These are phyloP conservation scores for Phalacrocorax brasilianus DNA, from an alignment of 2,113 vertebrate genomes.

Conservation along the genomic window DNA sequence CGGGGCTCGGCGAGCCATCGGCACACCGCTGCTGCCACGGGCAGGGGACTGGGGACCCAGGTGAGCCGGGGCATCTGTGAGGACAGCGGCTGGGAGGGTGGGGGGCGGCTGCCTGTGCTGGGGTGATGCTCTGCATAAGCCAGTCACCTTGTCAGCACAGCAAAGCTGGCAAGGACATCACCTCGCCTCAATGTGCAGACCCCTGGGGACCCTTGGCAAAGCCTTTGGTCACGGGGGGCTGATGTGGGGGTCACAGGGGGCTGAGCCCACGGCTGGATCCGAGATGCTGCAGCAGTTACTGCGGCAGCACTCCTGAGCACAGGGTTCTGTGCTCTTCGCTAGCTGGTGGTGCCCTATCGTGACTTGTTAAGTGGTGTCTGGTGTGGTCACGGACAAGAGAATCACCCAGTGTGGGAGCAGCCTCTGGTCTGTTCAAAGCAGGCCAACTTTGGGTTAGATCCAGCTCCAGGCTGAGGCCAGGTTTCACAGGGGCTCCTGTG, in stretches of 20 bases:
- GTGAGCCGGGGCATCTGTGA: rapidly evolving
- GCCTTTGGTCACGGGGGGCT: background rate
- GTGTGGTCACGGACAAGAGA: rapidly evolving
- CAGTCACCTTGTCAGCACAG: rapidly evolving
- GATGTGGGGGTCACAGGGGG: background rate
- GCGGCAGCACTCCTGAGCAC: background rate
- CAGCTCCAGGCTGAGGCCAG: background rate
- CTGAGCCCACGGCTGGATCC: rapidly evolving
- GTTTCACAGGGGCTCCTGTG: background rate
- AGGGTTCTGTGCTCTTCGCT: background rate
- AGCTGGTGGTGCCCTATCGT: rapidly evolving
- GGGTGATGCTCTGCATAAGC: rapidly evolving
- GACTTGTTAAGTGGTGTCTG: rapidly evolving
- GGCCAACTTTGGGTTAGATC: background rate
- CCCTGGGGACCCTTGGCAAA: background rate
- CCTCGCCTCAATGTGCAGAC: rapidly evolving
- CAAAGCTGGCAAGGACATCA: rapidly evolving
- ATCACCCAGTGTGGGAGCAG: rapidly evolving
- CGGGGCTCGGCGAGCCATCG: rapidly evolving
- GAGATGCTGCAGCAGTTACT: rapidly evolving
- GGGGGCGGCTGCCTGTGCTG: background rate
- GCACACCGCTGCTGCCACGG: rapidly evolving
- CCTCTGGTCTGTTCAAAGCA: background rate
- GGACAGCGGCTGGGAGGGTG: rapidly evolving
- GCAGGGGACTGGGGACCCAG: rapidly evolving